Conservation (phyloP, 2,113 vertebrate genomes). For the Antidorcas marsupialis region DNA sequence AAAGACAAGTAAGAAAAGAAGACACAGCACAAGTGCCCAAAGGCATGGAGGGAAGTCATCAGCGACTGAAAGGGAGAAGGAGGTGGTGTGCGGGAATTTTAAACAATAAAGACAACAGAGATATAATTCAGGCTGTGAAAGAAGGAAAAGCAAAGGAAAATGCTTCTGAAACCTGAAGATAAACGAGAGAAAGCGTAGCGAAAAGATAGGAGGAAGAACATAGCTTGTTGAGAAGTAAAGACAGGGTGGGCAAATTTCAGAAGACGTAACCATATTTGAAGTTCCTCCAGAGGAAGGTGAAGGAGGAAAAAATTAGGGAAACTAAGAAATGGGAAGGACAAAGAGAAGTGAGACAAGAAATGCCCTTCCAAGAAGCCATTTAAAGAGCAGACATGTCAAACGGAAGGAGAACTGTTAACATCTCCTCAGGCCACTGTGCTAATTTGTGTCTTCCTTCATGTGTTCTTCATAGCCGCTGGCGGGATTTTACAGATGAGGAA, state of each 20-base stretch:
- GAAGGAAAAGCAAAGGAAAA: background rate
- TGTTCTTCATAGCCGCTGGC: background rate
- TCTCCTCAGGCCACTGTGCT: background rate
- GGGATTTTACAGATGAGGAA: background rate
- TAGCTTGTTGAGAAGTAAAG: background rate
- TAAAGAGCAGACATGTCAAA: background rate
- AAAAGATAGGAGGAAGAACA: background rate
- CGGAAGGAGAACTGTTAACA: background rate
- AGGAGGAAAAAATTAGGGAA: background rate
- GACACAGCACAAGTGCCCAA: background rate
- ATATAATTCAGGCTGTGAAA: background rate
- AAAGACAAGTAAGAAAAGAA: background rate
- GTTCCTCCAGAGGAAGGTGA: background rate
- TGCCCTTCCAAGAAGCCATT: background rate
- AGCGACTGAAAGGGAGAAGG: background rate
- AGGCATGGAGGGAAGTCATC: background rate
- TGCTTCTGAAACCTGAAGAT: background rate
- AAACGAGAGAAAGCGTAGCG: background rate
- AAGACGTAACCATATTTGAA: background rate
- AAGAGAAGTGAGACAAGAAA: background rate
- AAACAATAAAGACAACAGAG: background rate
- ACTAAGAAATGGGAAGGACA: background rate
- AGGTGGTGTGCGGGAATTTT: background rate
- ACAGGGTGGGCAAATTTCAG: background rate
- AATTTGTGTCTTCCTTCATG: background rate